Base-by-base conservation (phyloP, 1,140 invertebrate species). In the Heliconius melpomene region DNA sequence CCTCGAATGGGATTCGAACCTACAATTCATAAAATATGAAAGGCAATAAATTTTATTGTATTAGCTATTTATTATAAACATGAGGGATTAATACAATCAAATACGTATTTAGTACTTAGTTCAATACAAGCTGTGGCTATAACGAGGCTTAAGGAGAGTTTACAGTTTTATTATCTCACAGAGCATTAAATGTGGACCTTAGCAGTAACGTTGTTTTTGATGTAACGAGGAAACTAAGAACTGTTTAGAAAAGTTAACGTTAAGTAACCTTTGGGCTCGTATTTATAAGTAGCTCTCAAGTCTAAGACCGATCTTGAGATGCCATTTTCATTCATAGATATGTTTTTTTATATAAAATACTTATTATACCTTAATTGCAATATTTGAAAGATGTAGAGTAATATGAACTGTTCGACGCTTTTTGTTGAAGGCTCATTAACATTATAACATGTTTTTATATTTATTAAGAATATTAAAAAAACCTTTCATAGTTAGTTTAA, bases 151-250 rank as follows among this genome's bases (percentile, higher is more conserved):
- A 81, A 83, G 74, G 79, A 79, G 77, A 83, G 74, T 83, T 79
- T 79, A 81, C 78, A 78, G 79, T 80, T 83, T 79, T 82, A 76
- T 82, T 79, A 75, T 79, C 80, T 82, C 80, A 79, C 36, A 73
- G 79, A 29, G 52, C 75, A 72, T 78, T 78, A 82, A 82, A 75
- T 76, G 76, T 72, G 50, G 74, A 72, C 26, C 60, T 50, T 76
- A 76, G 72, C 74, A 32, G 77, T 72, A 72, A 72, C 72, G 46
- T 54, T 7, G 26, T 26, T 72, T 66, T 77, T 72, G 60, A 72
- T 77, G 70, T 72, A 77, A 77, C 76, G 52, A 26, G 2, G 40
- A 20, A 40, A 20, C 7, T 29, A 29, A 77, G 16, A 50, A 50
- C 50, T 26, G 18, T 74, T 77, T 77, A 5, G n/a, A n/a, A 54